A percentile compares a stretch with the other conserved stretches of the same genome.
Conservation (phyloP, 1,140 invertebrate genomes). For the Cryptotermes secundus region DNA sequence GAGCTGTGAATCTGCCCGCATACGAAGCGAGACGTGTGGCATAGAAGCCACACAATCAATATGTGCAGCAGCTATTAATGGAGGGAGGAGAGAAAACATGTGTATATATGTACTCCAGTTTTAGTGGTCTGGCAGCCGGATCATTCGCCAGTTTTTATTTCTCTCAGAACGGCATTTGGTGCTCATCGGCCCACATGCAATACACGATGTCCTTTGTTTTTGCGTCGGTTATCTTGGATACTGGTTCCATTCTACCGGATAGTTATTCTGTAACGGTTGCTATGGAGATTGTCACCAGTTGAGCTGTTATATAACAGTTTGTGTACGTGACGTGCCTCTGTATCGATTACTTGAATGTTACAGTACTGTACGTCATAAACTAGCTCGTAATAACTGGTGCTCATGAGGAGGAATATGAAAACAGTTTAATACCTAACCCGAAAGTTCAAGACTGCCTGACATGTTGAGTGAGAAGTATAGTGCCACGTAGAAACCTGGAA, state of each 20-base stretch:
- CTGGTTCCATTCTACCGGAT: not conserved
- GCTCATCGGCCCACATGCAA: not conserved
- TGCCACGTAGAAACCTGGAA: too few relatives aligned
- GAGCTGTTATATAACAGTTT: too few relatives aligned
- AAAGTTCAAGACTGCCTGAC: not conserved
- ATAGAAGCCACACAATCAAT: too few relatives aligned
- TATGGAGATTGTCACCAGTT: not conserved
- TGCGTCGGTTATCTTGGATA: not conserved
- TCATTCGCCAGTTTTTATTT: too few relatives aligned
- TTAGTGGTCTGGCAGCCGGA: too few relatives aligned
- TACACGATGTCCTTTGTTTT: not conserved
- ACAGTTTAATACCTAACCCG: not conserved
- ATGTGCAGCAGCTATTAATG: too few relatives aligned
- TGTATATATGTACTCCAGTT: too few relatives aligned
- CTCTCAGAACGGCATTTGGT: not conserved
- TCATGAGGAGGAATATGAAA: not conserved
- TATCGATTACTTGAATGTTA: not conserved
- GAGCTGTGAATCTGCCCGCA: too few relatives aligned
- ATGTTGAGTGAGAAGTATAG: too few relatives aligned
- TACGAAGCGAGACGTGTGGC: too few relatives aligned
- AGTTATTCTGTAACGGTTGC: conserved; percentile 13
- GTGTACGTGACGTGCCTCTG: not conserved
- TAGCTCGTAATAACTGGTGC: not conserved
- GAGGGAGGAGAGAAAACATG: too few relatives aligned
- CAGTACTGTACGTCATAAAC: not conserved